Base-by-base conservation (phyloP, 2,113 vertebrate genomes). In the Callionymus lyra region DNA sequence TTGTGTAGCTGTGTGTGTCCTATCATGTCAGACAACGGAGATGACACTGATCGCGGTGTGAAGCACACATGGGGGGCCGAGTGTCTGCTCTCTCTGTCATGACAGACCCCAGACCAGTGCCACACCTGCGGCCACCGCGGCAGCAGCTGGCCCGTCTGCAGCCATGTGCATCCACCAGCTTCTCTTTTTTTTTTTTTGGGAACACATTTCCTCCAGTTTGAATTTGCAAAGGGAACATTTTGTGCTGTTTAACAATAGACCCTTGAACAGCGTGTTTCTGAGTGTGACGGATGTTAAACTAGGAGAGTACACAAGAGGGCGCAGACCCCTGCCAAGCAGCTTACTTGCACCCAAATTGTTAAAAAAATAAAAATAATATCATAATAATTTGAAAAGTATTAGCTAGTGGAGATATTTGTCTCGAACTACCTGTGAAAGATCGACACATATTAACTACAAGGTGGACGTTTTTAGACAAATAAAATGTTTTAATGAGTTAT, bases 21-120 rank as follows among this genome's bases (percentile, higher is more conserved):
- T 42, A 59, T 61, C 58, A 71, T 76, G 65, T 76, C 62, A 72
- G 57, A 74, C 72, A 66, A 27, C 47, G 41, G 41, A 48, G 56
- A 54, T 55, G 63, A 67, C 63, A 68, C 53, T 71, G 62, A 71
- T 66, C 56, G 12, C 34, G 31, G 31, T 41, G 53, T 40, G 13
- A 2, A 34, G 27, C 40, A 32, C 47, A 53, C 51, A 34, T 34
- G 32, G 52, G 41, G 50, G 39, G 31, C 21, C 59, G 69, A 63
- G 62, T 59, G 65, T 66, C 53, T 57, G 51, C 49, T 56, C 47
- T 61, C 35, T 45, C 55, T 62, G 50, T 64, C 48, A 58, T 62
- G 67, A 73, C 65, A 70, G 50, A 58, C 49, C 62, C 39, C 38
- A 40, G 39, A 59, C 53, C 62, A 56, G 48, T 36, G 21, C 19